Conservation (phyloP, 2,888 invertebrate genomes). For the Chymomyza caudatula region DNA sequence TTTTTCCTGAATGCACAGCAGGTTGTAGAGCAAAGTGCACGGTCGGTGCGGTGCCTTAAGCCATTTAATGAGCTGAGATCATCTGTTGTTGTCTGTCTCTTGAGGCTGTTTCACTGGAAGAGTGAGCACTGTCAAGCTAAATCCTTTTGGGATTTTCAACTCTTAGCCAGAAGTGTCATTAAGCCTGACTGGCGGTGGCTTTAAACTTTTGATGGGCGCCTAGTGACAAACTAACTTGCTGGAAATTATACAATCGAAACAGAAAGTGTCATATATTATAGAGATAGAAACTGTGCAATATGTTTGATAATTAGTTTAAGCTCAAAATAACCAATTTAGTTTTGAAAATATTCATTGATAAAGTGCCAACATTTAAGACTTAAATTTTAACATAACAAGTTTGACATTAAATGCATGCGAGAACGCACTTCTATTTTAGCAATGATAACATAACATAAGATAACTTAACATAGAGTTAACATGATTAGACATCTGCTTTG, state of each 20-base stretch:
- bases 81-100: constrained; percentile 34
- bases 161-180: constrained; percentile 41
- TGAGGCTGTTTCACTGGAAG: constrained; percentile 41
- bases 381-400: too few species aligned
- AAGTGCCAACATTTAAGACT: too few species aligned
- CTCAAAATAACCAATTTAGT: too few species aligned
- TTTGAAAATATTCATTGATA: too few species aligned
- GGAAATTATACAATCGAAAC: constrained; percentile 17
- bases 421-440: too few species aligned
- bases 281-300: too few species aligned
- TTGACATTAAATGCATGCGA: too few species aligned
- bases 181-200: constrained; percentile 25
- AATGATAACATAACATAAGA: too few species aligned
- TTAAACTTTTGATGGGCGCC: constrained; percentile 24
- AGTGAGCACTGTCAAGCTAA: neutral
- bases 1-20: constrained; percentile 50
- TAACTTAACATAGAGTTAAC: too few species aligned
- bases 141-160: constrained; percentile 19
- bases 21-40: constrained; percentile 27
- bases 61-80: constrained; percentile 63
- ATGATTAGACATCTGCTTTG: too few species aligned
- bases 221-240: constrained; percentile 6
- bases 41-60: constrained; percentile 43
- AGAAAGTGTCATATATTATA: neutral
- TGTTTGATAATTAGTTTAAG: too few species aligned